Conservation (phyloP, 2,888 invertebrate genomes). For the Brachynemurus nebulosus region DNA sequence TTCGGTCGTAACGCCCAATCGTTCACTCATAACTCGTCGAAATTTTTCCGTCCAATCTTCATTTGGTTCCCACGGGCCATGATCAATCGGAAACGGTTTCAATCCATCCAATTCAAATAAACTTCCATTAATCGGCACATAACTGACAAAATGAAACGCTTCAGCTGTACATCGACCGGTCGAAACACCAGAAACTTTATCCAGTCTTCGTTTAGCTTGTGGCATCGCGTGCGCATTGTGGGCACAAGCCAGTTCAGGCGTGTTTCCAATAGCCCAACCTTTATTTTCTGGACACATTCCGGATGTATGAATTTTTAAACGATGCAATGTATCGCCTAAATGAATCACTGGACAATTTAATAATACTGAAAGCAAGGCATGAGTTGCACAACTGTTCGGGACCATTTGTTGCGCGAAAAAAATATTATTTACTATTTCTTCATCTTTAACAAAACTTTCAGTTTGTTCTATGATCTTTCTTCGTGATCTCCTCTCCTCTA, state of each 20-base stretch:
- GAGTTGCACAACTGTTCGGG: slow-evolving; percentile 96
- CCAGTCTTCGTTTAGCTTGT: slow-evolving; percentile 68
- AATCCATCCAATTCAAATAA: slow-evolving; percentile 92
- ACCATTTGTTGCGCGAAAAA: slow-evolving; percentile 96
- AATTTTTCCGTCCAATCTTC: slow-evolving; percentile 98
- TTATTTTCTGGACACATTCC: slow-evolving; percentile 95
- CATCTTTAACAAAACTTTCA: slow-evolving; percentile 88
- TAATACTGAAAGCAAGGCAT: slow-evolving; percentile 85
- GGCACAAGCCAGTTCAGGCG: slow-evolving; percentile 88
- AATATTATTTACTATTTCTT: slow-evolving; percentile 86
- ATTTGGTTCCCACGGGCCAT: slow-evolving; percentile 79
- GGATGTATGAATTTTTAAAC: slow-evolving; percentile 79
- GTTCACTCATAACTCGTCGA: slow-evolving; percentile 79
- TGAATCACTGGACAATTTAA: slow-evolving; percentile 88
- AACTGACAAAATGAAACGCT: slow-evolving; percentile 97
- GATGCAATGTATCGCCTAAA: slow-evolving; percentile 75
- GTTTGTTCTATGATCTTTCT: slow-evolving; percentile 82
- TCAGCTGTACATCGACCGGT: slow-evolving; percentile 53
- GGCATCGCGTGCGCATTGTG: slow-evolving; percentile 97
- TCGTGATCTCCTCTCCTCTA: slow-evolving; percentile 83
- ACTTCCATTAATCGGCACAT: slow-evolving; percentile 88
- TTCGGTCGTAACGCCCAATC: slow-evolving; percentile 34
- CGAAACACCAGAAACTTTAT: slow-evolving; percentile 69
- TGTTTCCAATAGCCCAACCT: slow-evolving; percentile 95
- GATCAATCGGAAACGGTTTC: slow-evolving; percentile 92